A percentile compares a stretch with the other conserved stretches of the same genome.
phyloP scores from a whole-genome alignment of 2,888 invertebrate species.

The Heteropelma amictum region DNA sequence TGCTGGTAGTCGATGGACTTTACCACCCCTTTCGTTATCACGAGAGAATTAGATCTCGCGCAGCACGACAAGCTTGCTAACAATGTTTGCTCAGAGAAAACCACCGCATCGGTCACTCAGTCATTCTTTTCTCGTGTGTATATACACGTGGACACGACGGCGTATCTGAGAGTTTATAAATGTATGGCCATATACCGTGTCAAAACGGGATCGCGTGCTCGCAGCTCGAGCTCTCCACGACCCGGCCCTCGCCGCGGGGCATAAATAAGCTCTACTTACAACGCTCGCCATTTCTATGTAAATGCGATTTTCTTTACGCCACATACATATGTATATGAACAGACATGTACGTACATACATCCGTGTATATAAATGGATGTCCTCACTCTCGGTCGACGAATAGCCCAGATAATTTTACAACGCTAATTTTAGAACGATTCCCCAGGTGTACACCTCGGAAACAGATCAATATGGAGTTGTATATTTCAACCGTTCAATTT shows the following conservation, averaged over 20 bases:
- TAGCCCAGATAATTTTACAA: slow-evolving; percentile 60
- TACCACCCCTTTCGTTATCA: slow-evolving; percentile 27
- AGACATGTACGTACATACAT: neutral
- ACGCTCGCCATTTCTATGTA: slow-evolving; percentile 68
- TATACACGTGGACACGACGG: neutral
- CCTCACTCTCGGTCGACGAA: slow-evolving; percentile 41
- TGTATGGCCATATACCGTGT: slow-evolving; percentile 62
- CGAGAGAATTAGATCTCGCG: slow-evolving; percentile 40
- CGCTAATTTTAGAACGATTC: slow-evolving; percentile 62
- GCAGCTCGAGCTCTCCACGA: slow-evolving; percentile 38
- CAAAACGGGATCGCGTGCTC: slow-evolving; percentile 69
- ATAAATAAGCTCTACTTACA: slow-evolving; percentile 72
- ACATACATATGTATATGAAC: neutral
- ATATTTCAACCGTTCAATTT: neutral
- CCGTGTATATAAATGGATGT: slow-evolving; percentile 13
- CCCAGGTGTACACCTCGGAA: slow-evolving; percentile 4
- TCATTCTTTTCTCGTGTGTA: neutral
- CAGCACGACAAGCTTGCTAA: slow-evolving; percentile 56
- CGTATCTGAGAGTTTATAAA: slow-evolving; percentile 4
- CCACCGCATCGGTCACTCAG: slow-evolving; percentile 53
- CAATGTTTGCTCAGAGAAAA: slow-evolving; percentile 57
- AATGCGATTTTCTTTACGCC: slow-evolving; percentile 52
- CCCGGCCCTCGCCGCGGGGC: slow-evolving; percentile 59
- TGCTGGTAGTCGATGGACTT: slow-evolving; percentile 10
- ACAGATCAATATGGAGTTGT: neutral